Conservation (phyloP, 2,113 vertebrate genomes). For the Boulengeromyrus knoepffleri region DNA sequence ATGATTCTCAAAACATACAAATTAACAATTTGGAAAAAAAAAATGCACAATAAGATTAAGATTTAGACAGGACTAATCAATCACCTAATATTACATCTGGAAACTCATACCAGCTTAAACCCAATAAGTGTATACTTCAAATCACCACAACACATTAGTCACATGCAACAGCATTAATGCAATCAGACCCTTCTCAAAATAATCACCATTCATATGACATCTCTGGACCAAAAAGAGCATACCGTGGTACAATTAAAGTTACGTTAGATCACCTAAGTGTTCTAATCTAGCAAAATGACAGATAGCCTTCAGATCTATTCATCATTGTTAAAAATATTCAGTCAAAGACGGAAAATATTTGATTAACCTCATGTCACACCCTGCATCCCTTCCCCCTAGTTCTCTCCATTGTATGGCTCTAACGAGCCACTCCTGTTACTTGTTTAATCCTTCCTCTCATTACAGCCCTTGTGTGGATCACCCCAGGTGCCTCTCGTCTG, state of each 20-base stretch:
- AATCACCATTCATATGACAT: neutral
- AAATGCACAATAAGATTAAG: too few species aligned
- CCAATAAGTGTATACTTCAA: too few species aligned
- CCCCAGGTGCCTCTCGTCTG: too few species aligned
- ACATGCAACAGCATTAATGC: neutral
- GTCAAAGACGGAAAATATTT: neutral
- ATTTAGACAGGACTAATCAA: too few species aligned
- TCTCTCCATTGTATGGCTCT: too few species aligned
- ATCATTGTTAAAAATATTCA: neutral
- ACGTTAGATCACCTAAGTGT: neutral
- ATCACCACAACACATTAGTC: too few species aligned
- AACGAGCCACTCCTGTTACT: too few species aligned
- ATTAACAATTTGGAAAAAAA: neutral
- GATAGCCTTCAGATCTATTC: neutral
- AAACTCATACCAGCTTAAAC: too few species aligned
- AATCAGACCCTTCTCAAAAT: neutral
- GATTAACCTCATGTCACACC: neutral
- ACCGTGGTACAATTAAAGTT: neutral
- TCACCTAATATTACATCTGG: too few species aligned
- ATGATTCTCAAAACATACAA: neutral
- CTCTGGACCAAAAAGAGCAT: neutral
- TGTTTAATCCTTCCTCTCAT: too few species aligned
- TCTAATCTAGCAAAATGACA: neutral
- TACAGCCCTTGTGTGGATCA: too few species aligned
- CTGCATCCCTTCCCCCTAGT: too few species aligned